These are phyloP conservation scores for Ceyx melanurus DNA, from an alignment of 2,113 vertebrate genomes.

Conservation along the genomic window DNA sequence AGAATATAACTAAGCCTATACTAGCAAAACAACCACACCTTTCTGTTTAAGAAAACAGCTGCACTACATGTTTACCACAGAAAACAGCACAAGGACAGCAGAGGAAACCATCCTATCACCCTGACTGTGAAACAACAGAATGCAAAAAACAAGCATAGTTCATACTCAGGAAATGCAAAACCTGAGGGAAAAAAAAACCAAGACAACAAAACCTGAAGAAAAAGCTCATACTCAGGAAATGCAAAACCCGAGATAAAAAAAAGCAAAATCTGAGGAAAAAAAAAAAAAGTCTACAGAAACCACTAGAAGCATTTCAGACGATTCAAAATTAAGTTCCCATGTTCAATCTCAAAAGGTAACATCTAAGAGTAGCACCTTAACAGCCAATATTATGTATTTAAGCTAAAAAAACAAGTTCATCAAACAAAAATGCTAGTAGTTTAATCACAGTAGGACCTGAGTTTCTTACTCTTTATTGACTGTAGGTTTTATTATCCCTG, in stretches of 20 bases:
- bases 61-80: rapidly evolving
- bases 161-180: not conserved
- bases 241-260: not conserved
- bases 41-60: not conserved
- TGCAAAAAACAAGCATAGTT: not conserved
- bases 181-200: not conserved
- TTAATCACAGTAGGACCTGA: not conserved
- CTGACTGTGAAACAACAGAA: not conserved
- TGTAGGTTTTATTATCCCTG: not conserved
- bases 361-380: not conserved
- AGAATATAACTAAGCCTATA: not conserved
- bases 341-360: not conserved
- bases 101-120: not conserved
- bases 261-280: too few relatives aligned
- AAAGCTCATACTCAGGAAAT: not conserved
- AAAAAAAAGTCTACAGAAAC: not conserved
- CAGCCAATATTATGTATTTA: not conserved
- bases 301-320: not conserved
- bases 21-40: not conserved
- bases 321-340: not conserved
- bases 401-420: not conserved
- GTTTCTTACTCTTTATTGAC: not conserved
- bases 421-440: not conserved
- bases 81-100: not conserved
- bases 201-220: not conserved